Conservation (phyloP, 1,140 invertebrate genomes). For the Maniola jurtina region DNA sequence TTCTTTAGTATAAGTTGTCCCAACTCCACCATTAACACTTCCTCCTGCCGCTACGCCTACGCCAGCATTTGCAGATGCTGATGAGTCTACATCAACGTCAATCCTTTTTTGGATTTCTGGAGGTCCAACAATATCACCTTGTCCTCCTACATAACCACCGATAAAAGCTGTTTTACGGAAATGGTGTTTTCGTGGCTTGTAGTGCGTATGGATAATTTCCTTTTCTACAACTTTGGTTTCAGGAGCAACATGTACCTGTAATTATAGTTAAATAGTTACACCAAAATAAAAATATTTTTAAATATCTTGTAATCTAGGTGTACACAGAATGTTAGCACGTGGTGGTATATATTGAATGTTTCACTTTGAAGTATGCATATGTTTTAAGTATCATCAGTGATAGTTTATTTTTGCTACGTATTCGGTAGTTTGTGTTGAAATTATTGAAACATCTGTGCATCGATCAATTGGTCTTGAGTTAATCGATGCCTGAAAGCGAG, state of each 20-base stretch:
- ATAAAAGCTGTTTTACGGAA: slow-evolving; percentile 53
- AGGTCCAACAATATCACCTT: slow-evolving; percentile 32
- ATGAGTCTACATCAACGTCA: slow-evolving; percentile 49
- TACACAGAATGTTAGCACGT: background rate
- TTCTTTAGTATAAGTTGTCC: slow-evolving; percentile 48
- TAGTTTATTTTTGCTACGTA: no score
- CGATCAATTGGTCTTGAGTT: background rate
- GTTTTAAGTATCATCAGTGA: no score
- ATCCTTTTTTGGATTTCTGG: slow-evolving; percentile 54
- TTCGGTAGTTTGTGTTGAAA: background rate
- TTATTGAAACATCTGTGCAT: background rate
- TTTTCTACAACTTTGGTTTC: slow-evolving; percentile 49
- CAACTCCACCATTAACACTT: slow-evolving; percentile 31
- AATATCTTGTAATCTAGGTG: background rate
- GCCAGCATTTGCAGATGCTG: slow-evolving; percentile 33
- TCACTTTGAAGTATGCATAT: background rate
- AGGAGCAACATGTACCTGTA: slow-evolving; percentile 49
- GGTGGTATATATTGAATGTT: background rate
- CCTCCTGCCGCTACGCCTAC: slow-evolving; percentile 33
- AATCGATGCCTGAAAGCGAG: background rate
- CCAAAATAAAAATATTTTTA: background rate
- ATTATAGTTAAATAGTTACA: background rate
- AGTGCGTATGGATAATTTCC: slow-evolving; percentile 46
- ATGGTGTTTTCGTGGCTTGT: slow-evolving; percentile 52
- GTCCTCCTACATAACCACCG: slow-evolving; percentile 51